A percentile compares a stretch with the other conserved stretches of the same genome.
These are phyloP conservation scores for Trichacis sp. DNA, from an alignment of 2,888 invertebrate species.

Conservation along the genomic window DNA sequence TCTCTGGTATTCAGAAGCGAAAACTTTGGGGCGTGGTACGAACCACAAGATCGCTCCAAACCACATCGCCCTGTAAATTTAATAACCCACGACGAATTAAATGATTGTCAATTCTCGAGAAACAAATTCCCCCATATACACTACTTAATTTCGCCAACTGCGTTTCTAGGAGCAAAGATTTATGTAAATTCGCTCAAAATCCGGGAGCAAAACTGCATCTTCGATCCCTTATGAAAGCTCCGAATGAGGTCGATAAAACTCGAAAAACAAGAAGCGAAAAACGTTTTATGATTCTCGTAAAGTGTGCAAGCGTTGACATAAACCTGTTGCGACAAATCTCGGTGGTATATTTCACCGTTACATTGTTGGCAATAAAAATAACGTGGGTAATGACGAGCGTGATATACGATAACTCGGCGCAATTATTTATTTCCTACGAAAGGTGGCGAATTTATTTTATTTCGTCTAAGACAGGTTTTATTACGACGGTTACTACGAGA, in stretches of 20 bases:
- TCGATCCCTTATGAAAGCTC: not conserved
- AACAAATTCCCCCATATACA: not conserved
- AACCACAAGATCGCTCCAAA: not conserved
- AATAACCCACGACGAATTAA: not conserved
- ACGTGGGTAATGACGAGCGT: slow-evolving; percentile 7
- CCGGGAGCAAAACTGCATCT: no score
- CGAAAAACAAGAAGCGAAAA: not conserved
- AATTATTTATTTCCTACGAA: slow-evolving; percentile 1
- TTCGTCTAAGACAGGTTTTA: slow-evolving; percentile 5
- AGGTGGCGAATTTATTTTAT: slow-evolving; percentile 1
- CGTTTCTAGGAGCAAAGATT: no score
- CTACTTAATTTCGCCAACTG: no score
- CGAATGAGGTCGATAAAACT: not conserved
- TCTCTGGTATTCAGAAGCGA: not conserved
- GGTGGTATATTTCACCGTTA: slow-evolving; percentile 3
- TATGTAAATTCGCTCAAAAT: no score
- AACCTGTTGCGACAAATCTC: slow-evolving; percentile 11
- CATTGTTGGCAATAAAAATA: slow-evolving; percentile 10
- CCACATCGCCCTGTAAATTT: not conserved
- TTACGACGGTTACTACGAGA: no score
- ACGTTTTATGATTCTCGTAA: slow-evolving; percentile 2
- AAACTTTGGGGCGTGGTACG: not conserved
- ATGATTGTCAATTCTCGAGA: not conserved
- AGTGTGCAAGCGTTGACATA: slow-evolving; percentile 5
- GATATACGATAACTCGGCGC: slow-evolving; percentile 10